Percentiles rank a stretch among this genome's conserved stretches.
These are phyloP conservation scores for Regulus satrapa DNA, from an alignment of 2,113 vertebrate genomes.

Conservation along the genomic window DNA sequence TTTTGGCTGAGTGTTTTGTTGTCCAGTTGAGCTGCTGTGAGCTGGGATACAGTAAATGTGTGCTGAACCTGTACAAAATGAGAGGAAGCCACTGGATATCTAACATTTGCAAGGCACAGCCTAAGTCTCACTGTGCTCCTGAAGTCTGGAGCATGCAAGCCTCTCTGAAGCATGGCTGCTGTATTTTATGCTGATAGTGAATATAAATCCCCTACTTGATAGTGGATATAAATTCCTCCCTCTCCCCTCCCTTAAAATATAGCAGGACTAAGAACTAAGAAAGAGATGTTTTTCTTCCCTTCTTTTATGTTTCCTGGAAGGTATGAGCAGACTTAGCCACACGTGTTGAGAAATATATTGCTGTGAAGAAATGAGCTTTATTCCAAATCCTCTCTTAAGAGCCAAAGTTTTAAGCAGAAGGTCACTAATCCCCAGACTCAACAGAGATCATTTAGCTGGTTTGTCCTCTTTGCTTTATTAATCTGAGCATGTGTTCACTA, in stretches of 20 bases:
- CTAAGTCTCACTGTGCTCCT: neutral
- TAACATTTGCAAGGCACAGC: neutral
- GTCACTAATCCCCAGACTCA: conserved; percentile 32
- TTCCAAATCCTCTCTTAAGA: conserved; percentile 36
- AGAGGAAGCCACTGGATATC: neutral
- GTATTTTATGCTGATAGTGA: neutral
- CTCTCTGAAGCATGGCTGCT: neutral
- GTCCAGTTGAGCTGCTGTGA: neutral
- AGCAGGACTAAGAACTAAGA: neutral
- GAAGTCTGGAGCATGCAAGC: neutral
- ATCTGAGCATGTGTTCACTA: neutral
- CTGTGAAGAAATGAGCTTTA: conserved; percentile 45
- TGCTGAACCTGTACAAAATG: neutral
- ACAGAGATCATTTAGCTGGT: conserved; percentile 37
- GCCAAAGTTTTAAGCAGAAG: conserved; percentile 31
- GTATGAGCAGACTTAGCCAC: neutral
- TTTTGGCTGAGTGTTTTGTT: neutral
- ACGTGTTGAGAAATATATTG: conserved; percentile 23
- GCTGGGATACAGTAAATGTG: neutral
- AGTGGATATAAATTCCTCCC: neutral
- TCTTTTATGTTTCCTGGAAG: neutral
- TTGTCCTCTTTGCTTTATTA: conserved; percentile 34
- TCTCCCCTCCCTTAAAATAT: neutral
- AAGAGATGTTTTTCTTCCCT: neutral
- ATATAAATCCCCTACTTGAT: neutral